Conservation (phyloP, 1,140 invertebrate genomes). For the Acromyrmex charruanus region DNA sequence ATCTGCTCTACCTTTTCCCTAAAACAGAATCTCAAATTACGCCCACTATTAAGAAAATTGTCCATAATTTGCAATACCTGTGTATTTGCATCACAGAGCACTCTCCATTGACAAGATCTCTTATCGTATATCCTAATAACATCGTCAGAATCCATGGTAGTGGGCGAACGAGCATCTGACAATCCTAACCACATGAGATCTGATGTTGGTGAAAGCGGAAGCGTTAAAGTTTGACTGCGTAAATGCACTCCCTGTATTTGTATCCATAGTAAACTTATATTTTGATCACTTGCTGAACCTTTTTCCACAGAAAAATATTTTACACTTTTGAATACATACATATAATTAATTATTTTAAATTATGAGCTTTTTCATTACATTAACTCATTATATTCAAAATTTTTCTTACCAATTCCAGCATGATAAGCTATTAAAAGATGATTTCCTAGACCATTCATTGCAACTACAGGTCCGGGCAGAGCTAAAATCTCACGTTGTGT, state of each 20-base stretch:
- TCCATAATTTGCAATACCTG: conserved; percentile 86
- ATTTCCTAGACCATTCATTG: conserved; percentile 90
- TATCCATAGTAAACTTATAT: conserved; percentile 88
- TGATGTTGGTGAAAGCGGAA: conserved; percentile 91
- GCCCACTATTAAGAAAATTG: background rate
- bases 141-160: conserved; percentile 90
- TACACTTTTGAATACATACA: background rate
- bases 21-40: conserved; percentile 73
- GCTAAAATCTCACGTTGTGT: conserved; percentile 93
- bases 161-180: conserved; percentile 92
- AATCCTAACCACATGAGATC: conserved; percentile 94
- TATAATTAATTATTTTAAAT: background rate
- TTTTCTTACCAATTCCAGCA: conserved; percentile 86
- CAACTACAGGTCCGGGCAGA: conserved; percentile 91
- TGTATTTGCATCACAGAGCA: conserved; percentile 91
- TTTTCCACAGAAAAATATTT: conserved; percentile 31
- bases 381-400: conserved; percentile 11
- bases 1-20: conserved; percentile 92
- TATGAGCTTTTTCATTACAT: background rate
- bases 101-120: conserved; percentile 91
- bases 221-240: conserved; percentile 86
- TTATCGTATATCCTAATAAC: conserved; percentile 89
- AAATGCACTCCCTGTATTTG: conserved; percentile 82
- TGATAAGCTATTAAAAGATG: conserved; percentile 94
- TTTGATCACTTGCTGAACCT: conserved; percentile 86